Evolutionary conservation across 2,113 vertebrate species (phyloP).

Genomic region (Mustela nigripes): DNA sequence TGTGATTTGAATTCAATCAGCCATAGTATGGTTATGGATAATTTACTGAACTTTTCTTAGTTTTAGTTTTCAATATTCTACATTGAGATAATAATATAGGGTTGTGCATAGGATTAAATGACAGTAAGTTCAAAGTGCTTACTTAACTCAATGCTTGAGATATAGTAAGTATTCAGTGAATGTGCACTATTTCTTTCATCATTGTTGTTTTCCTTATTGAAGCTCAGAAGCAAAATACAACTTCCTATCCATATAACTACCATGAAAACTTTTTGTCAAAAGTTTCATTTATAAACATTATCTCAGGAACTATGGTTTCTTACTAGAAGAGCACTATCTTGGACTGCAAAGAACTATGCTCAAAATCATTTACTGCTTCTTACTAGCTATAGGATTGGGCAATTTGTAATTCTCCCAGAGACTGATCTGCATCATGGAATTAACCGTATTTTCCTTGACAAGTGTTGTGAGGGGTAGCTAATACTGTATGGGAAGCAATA

Average conservation of each 20-base stretch:
- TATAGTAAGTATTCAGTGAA: not conserved
- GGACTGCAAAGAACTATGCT: not conserved
- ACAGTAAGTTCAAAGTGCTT: not conserved
- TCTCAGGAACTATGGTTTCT: not conserved
- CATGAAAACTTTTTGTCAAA: not conserved
- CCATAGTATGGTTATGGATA: not conserved
- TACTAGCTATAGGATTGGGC: not conserved
- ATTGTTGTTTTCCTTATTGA: not conserved
- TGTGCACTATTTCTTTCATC: not conserved
- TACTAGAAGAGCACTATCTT: not conserved
- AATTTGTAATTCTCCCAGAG: not conserved
- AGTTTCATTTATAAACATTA: not conserved
- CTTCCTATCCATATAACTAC: not conserved
- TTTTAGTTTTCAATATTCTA: constrained; percentile 16
- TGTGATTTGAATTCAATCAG: not conserved
- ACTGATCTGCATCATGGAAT: not conserved
- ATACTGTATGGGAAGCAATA: too few relatives aligned
- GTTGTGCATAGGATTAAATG: not conserved
- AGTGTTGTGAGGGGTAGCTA: not conserved
- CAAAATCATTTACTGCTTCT: not conserved
- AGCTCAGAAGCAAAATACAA: not conserved
- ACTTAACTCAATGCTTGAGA: not conserved
- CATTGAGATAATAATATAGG: not conserved
- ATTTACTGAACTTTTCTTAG: not conserved
- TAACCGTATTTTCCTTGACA: not conserved